These are phyloP conservation scores for Pseudolaguvia tuberculata DNA, from an alignment of 2,113 vertebrate genomes.

Conservation along the genomic window DNA sequence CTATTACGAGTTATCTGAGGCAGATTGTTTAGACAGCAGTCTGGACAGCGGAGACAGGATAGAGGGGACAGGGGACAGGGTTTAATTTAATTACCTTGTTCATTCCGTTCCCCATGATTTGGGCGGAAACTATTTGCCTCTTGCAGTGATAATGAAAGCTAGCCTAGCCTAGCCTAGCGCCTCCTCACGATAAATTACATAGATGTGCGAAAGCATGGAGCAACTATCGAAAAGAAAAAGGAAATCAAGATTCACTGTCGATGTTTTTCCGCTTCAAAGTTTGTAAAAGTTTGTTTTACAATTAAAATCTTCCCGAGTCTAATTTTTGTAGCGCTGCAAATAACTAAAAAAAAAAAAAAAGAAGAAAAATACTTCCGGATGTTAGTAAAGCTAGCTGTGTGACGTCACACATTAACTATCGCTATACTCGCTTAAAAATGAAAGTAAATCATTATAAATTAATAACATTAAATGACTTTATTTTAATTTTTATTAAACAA, in stretches of 20 bases:
- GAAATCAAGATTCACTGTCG: too few species aligned
- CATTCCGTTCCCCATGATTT: slow-evolving; percentile 71
- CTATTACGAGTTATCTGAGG: neutral
- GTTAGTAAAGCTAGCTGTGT: slow-evolving; percentile 5
- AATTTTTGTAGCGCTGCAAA: neutral
- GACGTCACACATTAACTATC: slow-evolving; percentile 43
- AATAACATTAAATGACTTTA: too few species aligned
- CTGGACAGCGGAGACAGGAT: too few species aligned
- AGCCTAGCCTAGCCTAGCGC: neutral
- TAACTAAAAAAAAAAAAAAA: neutral
- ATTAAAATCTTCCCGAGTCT: neutral
- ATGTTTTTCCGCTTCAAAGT: neutral
- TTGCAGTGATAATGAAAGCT: slow-evolving; percentile 23
- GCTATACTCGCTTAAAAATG: too few species aligned
- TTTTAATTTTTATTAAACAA: too few species aligned
- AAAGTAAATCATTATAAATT: too few species aligned
- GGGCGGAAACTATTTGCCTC: neutral
- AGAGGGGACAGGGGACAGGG: too few species aligned
- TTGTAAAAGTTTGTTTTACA: neutral
- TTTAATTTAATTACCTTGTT: slow-evolving; percentile 61
- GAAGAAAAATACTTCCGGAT: slow-evolving; percentile 19
- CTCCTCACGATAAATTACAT: neutral
- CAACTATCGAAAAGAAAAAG: neutral
- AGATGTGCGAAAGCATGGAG: neutral
- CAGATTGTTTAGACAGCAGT: neutral